Evolutionary conservation across 2,888 invertebrate genomes (phyloP), one percentile per base, ranked within the genome.

Genomic region (Malthinus seriepunctatus): DNA sequence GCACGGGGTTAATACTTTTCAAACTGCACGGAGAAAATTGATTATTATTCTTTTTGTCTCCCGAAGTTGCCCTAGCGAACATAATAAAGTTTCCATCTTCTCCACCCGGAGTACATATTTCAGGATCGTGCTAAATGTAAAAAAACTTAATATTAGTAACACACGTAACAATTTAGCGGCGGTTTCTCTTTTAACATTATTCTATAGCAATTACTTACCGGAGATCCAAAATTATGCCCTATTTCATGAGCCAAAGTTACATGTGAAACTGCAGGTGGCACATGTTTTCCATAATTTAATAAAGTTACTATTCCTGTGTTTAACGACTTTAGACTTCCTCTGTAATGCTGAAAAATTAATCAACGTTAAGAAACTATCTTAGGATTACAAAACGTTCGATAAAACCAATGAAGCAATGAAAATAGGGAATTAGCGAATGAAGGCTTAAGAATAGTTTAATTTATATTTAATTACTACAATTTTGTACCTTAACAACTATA

Each of bases 1-100:
- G 84, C 45, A 97, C 95, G 0, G 93, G 93, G 78, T 93, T 92
- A 74, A 97, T 96, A 69, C 93, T 91, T 74, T 91, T 89, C 62
- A 95, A 83, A 64, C 96, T 96, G 80, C 98, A 98, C 0, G 91
- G 90, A 0, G 95, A 96, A 81, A 99, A 99, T 75, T 93, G 90
- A 81, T 97, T 97, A 81, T 99, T 99, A 83, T 99, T 98, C 78
- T 89, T 90, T 74, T 96, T 92, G 80, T 98, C 97, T 38, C 99
- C 98, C 70, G 96, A 96, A 52, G 98, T 99, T 33, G 98, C 98
- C 65, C 97, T 88, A 14, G 97, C 96, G 80, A 97, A 99, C 99
- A 99, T 99, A 74, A 99, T 98, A 81, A 91, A 99, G 83, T 99
- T 99, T 39, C 99, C 99, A 77, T 94, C 94, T 75, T 95, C 93